Base-by-base conservation (phyloP, 2,113 vertebrate genomes). In the Cebidichthys violaceus region DNA sequence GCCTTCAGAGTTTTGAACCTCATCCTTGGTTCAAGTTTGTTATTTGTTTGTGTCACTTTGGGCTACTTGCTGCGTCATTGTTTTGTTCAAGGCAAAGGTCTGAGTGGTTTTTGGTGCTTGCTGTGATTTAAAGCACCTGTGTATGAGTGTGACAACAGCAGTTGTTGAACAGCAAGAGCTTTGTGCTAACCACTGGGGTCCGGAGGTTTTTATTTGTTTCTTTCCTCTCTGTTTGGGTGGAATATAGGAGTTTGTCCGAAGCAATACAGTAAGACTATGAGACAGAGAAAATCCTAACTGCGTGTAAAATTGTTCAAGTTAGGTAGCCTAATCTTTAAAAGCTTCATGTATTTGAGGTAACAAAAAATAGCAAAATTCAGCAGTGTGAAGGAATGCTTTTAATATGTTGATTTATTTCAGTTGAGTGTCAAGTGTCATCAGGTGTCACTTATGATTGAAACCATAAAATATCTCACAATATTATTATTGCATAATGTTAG, bases 1-100 rank as follows among this genome's bases (percentile, higher is more conserved):
- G 15, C 75, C 37, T 61, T 50, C 70, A 24, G 33, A 50, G 22
- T 76, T 20, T 24, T 1, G 29, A 54, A 11, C 17, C 74, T 69
- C 64, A 27, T 67, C 60, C 62, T 70, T 68, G 29, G 10, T 33
- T 82, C 41, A 79, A 70, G 81, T 83, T 78, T 81, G 33, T 70
- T 47, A 75, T 77, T 87, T 87, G 57, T 87, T 89, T 88, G 64
- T 81, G 47, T 79, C 65, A 67, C 61, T 81, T 81, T 82, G 50
- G 59, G 65, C 70, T 35, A 67, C 80, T 82, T 90, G 82, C 88
- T 87, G 83, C 64, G 52, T 86, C 83, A 76, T 89, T 90, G 64
- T 89, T 91, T 88, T 88, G 67, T 82, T 91, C 89, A 91, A 92
- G 88, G 89, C 72, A 74, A 82, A 73, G 61, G 72, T 79, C 69